These are phyloP conservation scores for Cassiopea andromeda DNA, from an alignment of 30 jellyfish, hydroid and myxozoan species.

Conservation along the genomic window DNA sequence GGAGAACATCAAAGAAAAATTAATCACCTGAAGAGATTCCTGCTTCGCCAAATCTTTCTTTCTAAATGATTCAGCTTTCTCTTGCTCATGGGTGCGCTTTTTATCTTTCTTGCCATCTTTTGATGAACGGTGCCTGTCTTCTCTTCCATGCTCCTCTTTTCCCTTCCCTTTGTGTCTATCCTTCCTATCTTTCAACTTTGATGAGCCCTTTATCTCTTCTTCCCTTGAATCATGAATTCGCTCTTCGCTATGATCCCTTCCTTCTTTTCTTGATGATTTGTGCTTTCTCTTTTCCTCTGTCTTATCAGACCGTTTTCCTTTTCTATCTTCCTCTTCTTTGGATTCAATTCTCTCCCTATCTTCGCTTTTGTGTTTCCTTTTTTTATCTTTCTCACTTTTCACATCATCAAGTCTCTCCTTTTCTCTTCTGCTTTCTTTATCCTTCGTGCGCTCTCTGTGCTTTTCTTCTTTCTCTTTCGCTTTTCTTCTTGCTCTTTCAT, in stretches of 20 bases:
- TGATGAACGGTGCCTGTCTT: not conserved
- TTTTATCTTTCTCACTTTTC: not conserved
- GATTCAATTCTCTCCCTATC: not conserved
- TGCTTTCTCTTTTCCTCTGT: conserved; percentile 26
- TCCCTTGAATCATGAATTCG: conserved; percentile 1
- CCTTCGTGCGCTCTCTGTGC: conserved; percentile 35
- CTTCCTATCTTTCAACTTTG: conserved; percentile 26
- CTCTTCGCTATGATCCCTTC: conserved; percentile 35
- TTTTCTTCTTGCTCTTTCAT: conserved; percentile 38
- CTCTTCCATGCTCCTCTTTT: conserved; percentile 3
- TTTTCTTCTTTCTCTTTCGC: conserved; percentile 36
- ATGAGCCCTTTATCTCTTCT: conserved; percentile 9
- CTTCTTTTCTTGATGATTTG: not conserved
- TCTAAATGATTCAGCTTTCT: not conserved
- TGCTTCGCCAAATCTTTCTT: not conserved
- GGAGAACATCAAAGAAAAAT: not conserved
- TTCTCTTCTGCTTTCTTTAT: conserved; percentile 25
- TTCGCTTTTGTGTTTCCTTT: conserved; percentile 8
- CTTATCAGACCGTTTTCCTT: conserved; percentile 13
- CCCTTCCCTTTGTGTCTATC: conserved; percentile 30
- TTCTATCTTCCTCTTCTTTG: conserved; percentile 15
- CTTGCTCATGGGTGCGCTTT: not conserved
- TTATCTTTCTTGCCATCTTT: conserved; percentile 9
- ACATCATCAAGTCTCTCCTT: not conserved
- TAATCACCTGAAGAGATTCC: conserved; percentile 1